These are phyloP conservation scores for Yponomeuta plumbellus DNA, from an alignment of 2,888 invertebrate species.

Conservation along the genomic window DNA sequence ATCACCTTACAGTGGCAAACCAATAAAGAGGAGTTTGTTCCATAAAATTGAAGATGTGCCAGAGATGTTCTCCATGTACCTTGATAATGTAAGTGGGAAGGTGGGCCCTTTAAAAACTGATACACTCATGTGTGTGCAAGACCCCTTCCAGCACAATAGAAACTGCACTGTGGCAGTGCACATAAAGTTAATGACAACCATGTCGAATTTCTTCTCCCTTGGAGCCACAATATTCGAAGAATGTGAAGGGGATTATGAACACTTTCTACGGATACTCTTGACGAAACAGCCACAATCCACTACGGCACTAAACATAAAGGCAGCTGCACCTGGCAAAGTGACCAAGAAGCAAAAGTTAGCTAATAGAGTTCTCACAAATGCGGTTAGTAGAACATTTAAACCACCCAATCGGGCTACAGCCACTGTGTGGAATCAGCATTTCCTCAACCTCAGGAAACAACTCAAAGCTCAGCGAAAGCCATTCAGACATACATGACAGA, in stretches of 20 bases:
- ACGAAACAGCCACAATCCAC: background rate
- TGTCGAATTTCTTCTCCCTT: slow-evolving; percentile 6
- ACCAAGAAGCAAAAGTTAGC: slow-evolving; percentile 17
- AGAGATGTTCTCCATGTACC: slow-evolving; percentile 1
- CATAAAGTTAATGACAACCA: slow-evolving; percentile 21
- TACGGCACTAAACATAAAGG: background rate
- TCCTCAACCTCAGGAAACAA: background rate
- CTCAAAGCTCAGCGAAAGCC: background rate
- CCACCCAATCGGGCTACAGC: background rate
- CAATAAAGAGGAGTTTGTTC: background rate
- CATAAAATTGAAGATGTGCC: slow-evolving; percentile 1
- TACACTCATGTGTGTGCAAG: slow-evolving; percentile 31
- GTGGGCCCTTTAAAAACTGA: slow-evolving; percentile 20
- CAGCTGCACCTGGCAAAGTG: background rate
- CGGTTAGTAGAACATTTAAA: too few species aligned
- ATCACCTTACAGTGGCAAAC: slow-evolving; percentile 30
- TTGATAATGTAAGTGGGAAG: background rate
- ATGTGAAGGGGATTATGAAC: slow-evolving; percentile 3
- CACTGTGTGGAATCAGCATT: background rate
- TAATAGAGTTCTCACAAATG: too few species aligned
- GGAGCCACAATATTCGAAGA: slow-evolving; percentile 25
- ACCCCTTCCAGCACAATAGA: slow-evolving; percentile 34
- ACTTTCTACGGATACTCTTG: background rate
- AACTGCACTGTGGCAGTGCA: slow-evolving; percentile 30
- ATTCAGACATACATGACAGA: background rate